A percentile compares a stretch with the other conserved stretches of the same genome.
Evolutionary conservation across 2,888 invertebrate species (phyloP).

Genomic region (Epistrophe grossulariae): DNA sequence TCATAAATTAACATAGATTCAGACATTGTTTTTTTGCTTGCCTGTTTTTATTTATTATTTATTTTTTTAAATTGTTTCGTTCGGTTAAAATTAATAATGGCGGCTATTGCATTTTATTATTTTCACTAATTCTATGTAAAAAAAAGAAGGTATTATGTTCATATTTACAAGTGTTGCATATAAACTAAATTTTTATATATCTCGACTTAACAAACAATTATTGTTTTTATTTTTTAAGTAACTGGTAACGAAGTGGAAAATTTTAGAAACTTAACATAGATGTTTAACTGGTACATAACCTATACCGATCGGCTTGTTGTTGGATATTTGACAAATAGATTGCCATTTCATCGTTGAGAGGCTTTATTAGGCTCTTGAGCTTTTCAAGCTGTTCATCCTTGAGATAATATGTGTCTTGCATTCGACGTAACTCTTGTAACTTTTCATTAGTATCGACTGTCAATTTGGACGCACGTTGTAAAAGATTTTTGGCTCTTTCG

Average conservation of each 20-base stretch:
- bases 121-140: constrained; percentile 67
- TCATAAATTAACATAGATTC: constrained; percentile 18
- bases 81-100: constrained; percentile 30
- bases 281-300: constrained; percentile 84
- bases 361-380: constrained; percentile 86
- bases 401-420: constrained; percentile 86
- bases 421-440: constrained; percentile 87
- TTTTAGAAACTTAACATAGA: constrained; percentile 9
- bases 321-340: constrained; percentile 87
- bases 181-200: constrained; percentile 49
- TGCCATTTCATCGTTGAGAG: constrained; percentile 87
- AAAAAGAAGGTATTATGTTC: constrained; percentile 52
- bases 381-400: constrained; percentile 86
- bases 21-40: constrained; percentile 15
- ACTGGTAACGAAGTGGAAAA: constrained; percentile 60
- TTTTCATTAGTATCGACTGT: constrained; percentile 91
- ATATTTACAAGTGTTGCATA: constrained; percentile 67
- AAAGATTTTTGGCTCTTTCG: constrained; percentile 90
- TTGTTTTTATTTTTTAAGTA: constrained; percentile 54
- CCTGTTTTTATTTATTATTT: neutral
- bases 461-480: constrained; percentile 92
- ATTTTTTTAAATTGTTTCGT: neutral
- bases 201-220: constrained; percentile 56
- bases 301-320: constrained; percentile 86
- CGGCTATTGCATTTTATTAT: constrained; percentile 56